Conservation (phyloP, 2,888 invertebrate species). For the Acrocera orbiculus region DNA sequence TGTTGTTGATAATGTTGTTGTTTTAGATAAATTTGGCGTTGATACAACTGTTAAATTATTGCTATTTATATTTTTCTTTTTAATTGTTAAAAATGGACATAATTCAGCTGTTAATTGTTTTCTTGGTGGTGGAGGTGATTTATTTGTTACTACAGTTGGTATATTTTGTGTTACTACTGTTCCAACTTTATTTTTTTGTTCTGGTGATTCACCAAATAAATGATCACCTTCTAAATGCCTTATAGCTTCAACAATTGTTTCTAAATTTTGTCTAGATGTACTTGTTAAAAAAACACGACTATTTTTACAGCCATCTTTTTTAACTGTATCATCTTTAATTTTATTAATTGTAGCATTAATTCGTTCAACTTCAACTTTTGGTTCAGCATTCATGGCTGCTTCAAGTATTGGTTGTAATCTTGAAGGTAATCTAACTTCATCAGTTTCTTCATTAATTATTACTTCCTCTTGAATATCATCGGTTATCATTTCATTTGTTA, state of each 20-base stretch:
- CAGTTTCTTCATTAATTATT: slow-evolving; percentile 25
- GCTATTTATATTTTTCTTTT: no score
- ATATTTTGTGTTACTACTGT: no score
- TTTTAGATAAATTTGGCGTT: slow-evolving; percentile 17
- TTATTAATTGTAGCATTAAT: slow-evolving; percentile 37
- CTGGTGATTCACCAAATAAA: slow-evolving; percentile 58
- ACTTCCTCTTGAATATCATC: slow-evolving; percentile 28
- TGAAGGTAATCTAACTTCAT: slow-evolving; percentile 20
- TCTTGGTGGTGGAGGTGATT: slow-evolving; percentile 16
- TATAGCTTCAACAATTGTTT: slow-evolving; percentile 97
- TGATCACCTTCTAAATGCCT: slow-evolving; percentile 94
- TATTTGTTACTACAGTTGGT: slow-evolving; percentile 38
- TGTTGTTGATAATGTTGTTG: slow-evolving; percentile 8
- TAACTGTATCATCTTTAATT: slow-evolving; percentile 19
- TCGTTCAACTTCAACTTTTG: slow-evolving; percentile 60
- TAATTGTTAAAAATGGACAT: slow-evolving; percentile 38
- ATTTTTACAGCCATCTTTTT: slow-evolving; percentile 1
- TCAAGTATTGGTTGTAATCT: slow-evolving; percentile 51
- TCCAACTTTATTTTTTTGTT: slow-evolving; percentile 20
- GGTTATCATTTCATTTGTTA: slow-evolving; percentile 20
- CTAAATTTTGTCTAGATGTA: slow-evolving; percentile 75
- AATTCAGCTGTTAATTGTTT: slow-evolving; percentile 34
- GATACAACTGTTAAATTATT: slow-evolving; percentile 29
- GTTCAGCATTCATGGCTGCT: slow-evolving; percentile 74
- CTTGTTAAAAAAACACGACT: slow-evolving; percentile 40